Evolutionary conservation across 2,888 invertebrate genomes (phyloP), one percentile per base, ranked within the genome.

Genomic region (Drosophila mimica): DNA sequence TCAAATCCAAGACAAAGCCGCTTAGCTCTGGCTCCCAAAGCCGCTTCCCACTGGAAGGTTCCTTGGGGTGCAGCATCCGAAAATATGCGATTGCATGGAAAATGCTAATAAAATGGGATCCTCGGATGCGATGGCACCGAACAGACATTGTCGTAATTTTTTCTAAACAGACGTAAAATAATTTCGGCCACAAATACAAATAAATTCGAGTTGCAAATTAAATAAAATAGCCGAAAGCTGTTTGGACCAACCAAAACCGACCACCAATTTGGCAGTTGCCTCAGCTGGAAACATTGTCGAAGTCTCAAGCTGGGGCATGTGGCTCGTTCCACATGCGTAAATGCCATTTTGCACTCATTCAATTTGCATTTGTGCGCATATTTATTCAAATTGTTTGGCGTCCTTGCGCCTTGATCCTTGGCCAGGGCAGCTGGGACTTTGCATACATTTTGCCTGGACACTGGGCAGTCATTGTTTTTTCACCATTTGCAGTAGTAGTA

Each of bases 101-200:
- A 71, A 68, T 68, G 70, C 58, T 49, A 71, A 74, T 76, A 73
- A 49, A 79, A 70, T 70, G 51, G 51, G 81, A 76, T 84, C 75
- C 89, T 89, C 76, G 72, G 70, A 71, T 76, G 58, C 48, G 61
- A 56, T 40, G 28, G 56, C 70, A 38, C 73, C 59, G 70, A 66
- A 70, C 65, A 69, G 67, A 81, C 72, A 80, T 76, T 58, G 77
- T 62, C 60, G 67, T 62, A 59, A 60, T 57, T 71, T 62, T 64
- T 82, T 74, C 76, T 70, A 66, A 91, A 91, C 91, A 91, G 91
- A 82, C 91, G 91, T 91, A 91, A 90, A 91, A 87, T 91, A 91
- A 91, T 91, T 89, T 85, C 79, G 66, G 76, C 79, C 89, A 76
- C 91, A 91, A 83, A 75, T 86, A 85, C 71, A 83, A 85, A 87